Evolutionary conservation across 1,140 invertebrate genomes (phyloP), one percentile per base, ranked within the genome.

Genomic region (Procambarus virginalis): DNA sequence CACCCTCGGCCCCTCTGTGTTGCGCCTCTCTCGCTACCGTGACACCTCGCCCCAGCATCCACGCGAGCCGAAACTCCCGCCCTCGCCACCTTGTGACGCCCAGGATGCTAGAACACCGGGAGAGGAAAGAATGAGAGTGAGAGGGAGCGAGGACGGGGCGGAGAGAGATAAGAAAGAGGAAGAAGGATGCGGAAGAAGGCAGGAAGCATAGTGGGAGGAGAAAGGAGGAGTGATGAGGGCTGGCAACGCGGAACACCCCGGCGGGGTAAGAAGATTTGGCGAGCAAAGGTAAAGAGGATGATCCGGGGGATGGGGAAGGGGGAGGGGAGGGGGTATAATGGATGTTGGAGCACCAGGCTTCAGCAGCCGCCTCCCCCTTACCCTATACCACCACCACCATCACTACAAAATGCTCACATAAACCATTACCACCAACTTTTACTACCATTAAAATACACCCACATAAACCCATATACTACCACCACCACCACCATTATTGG

Each of bases 231-330:
- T 86, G 58, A 86, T 86, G 84, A 78, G 34, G 75, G 58, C 49
- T 51, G 55, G 51, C 84, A 75, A 77, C 84, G 75, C 78, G 84
- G 84, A 86, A 86, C 84, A 78, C 68, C 84, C 70, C 84, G 73
- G 64, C 84, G 73, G 49, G 49, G 78, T 88, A 88, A 88, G 86
- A 88, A 88, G 86, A 88, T 88, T 88, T 88, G 86, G 78, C 76
- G 78, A 88, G 86, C 86, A 88, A 34, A 88, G 86, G 86, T 88
- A 88, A 88, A 88, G 78, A 68, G 79, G 86, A 88, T 88, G 86
- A 88, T 88, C 86, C 86, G 82, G 3, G 8, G 8, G 34, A 1
- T 0, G 34, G 34, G 34, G 34, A 1, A 34, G 34, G n/a, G 34
- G 34, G 34, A 34, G 34, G 34, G 34, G 34, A 34, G 34, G 79